phyloP scores from a whole-genome alignment of 2,797 vertebrate genomes.

The Cossypha polioptera region DNA sequence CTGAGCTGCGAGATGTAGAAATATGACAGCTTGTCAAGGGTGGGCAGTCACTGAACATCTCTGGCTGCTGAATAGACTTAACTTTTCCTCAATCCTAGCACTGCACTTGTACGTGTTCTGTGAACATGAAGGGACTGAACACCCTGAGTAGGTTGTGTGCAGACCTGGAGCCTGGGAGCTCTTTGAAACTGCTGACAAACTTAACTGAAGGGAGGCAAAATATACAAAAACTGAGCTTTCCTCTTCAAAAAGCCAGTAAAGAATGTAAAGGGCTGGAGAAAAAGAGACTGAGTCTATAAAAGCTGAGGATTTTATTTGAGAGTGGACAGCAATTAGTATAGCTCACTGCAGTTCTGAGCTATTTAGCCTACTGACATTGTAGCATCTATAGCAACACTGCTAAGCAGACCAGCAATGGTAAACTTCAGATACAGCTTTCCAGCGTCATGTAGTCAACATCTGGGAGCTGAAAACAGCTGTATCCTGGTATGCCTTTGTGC shows the following conservation, averaged over 20 bases:
- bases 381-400: not conserved
- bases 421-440: not conserved
- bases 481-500: not conserved
- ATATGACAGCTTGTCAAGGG: not conserved
- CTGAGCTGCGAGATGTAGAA: not conserved
- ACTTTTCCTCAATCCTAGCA: not conserved
- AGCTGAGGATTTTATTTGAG: not conserved
- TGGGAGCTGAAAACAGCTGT: not conserved
- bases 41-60: not conserved
- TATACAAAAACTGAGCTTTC: not conserved
- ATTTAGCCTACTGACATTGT: not conserved
- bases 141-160: not conserved
- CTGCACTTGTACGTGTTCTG: fast-evolving
- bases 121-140: not conserved
- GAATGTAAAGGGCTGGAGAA: not conserved
- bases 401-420: not conserved
- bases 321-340: not conserved
- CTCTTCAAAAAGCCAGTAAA: not conserved
- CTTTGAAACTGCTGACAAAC: not conserved
- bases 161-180: not conserved
- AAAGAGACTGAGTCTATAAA: not conserved
- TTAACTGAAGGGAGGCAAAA: not conserved
- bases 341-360: not conserved
- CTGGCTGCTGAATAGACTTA: not conserved
- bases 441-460: not conserved